Percentiles rank a stretch among this genome's conserved stretches.
phyloP scores from a whole-genome alignment of 1,140 invertebrate genomes.

The Drosophila ananassae region DNA sequence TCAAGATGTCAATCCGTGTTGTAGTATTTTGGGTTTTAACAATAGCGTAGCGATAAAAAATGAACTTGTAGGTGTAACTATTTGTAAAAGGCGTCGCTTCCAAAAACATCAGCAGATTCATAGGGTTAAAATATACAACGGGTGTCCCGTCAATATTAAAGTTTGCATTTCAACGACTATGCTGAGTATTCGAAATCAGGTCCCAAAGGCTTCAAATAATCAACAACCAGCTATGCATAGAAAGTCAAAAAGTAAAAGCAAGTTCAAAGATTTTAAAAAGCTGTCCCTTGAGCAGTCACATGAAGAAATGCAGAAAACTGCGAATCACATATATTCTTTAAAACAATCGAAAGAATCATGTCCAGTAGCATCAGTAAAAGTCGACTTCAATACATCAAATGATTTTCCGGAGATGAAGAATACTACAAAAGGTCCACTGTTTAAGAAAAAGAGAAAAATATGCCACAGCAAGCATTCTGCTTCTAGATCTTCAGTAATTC shows the following conservation, averaged over 20 bases:
- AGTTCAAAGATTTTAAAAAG: constrained; percentile 12
- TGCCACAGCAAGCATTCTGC: constrained; percentile 3
- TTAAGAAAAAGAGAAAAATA: constrained; percentile 3
- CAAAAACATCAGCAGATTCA: constrained; percentile 1
- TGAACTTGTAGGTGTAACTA: neutral
- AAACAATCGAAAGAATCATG: neutral
- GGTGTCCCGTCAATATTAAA: constrained; percentile 6
- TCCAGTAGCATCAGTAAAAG: neutral
- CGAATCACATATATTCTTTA: constrained; percentile 2
- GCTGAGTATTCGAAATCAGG: constrained; percentile 36
- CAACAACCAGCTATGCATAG: constrained; percentile 58
- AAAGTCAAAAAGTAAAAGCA: constrained; percentile 64
- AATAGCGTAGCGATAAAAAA: constrained; percentile 5
- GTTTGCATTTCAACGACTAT: constrained; percentile 16
- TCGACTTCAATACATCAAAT: neutral
- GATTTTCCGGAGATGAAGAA: constrained; percentile 5
- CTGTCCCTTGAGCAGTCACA: neutral
- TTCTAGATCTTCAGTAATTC: constrained; percentile 5
- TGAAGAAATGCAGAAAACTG: neutral
- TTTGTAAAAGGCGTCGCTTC: neutral
- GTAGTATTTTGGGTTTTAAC: constrained; percentile 1
- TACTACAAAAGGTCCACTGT: neutral
- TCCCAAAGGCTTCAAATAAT: constrained; percentile 17
- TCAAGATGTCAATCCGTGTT: neutral
- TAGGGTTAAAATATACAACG: constrained; percentile 6